Conservation (phyloP, 2,888 invertebrate species). For the Aricia artaxerxes region DNA sequence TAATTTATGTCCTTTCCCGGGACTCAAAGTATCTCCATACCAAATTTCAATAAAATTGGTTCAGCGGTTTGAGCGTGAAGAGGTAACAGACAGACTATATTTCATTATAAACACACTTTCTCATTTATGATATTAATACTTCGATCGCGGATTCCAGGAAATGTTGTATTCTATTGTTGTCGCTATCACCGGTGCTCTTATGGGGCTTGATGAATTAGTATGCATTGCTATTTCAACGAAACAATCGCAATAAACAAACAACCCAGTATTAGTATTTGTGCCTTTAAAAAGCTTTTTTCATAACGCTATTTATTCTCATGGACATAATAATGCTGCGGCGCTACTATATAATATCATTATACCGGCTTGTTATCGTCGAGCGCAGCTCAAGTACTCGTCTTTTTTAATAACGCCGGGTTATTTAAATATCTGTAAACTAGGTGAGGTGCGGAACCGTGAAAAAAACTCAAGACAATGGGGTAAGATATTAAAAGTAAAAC, state of each 20-base stretch:
- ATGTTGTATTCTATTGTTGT: too few species aligned
- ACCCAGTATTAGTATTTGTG: background rate
- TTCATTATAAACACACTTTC: too few species aligned
- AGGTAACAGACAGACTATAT: too few species aligned
- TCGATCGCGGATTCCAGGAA: too few species aligned
- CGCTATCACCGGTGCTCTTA: too few species aligned
- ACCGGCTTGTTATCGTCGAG: conserved; percentile 12
- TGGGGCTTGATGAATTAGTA: too few species aligned
- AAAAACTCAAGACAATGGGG: conserved; percentile 52
- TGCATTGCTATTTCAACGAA: too few species aligned
- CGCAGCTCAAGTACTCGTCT: conserved; percentile 15
- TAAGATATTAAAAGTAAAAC: conserved; percentile 66
- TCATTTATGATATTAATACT: too few species aligned
- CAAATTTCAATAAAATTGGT: too few species aligned
- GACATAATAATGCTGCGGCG: conserved; percentile 15
- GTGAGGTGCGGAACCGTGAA: conserved; percentile 30
- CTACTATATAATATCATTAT: conserved; percentile 18
- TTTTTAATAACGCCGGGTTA: conserved; percentile 24
- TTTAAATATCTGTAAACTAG: conserved; percentile 20
- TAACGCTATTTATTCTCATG: background rate
- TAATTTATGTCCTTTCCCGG: too few species aligned
- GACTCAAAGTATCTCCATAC: too few species aligned
- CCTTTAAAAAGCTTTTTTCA: background rate
- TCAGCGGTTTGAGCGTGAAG: too few species aligned
- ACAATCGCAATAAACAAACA: background rate